Evolutionary conservation across 2,113 vertebrate genomes (phyloP), one percentile per base, ranked within the genome.

Genomic region (Calcarius ornatus): DNA sequence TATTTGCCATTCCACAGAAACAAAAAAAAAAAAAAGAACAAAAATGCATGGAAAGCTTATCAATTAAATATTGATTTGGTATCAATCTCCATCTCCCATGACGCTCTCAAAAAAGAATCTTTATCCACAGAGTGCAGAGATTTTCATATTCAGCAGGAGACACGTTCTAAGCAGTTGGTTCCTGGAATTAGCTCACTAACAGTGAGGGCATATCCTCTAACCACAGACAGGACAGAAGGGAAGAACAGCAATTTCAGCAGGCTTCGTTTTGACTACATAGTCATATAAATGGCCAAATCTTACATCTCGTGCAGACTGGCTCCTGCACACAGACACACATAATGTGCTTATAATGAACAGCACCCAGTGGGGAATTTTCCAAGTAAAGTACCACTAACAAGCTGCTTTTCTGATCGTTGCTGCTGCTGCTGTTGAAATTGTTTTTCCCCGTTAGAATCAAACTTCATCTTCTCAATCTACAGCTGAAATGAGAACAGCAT

Each of bases 401-500:
- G 75, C 66, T 94, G 81, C 43, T 84, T 92, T 83, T 91, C 56
- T 78, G 71, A 57, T 83, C 21, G 4, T 84, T 81, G 80, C 42
- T 76, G 42, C 30, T 96, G 95, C 81, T 92, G 68, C 48, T 60
- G 47, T 35, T 57, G 65, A 71, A 77, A 90, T 54, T 21, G 53
- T 13, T 91, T 86, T 73, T 81, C 89, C 83, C 80, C 77, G 79
- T 45, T 80, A 89, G 61, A 82, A 88, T 83, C 75, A 63, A 72
- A 88, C 70, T 80, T 92, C 78, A 90, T 93, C 73, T 95, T 97
- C 77, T 93, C 86, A 95, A 91, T 79, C 92, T 92, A 75, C 88
- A 88, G 94, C 81, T 68, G 94, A 97, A 97, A 94, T 42, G 43
- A 93, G 88, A 96, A 95, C 88, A 90, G 43, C 68, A 91, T 81